Conservation (phyloP, 2,888 invertebrate genomes). For the Caenorhabditis doughertyi region DNA sequence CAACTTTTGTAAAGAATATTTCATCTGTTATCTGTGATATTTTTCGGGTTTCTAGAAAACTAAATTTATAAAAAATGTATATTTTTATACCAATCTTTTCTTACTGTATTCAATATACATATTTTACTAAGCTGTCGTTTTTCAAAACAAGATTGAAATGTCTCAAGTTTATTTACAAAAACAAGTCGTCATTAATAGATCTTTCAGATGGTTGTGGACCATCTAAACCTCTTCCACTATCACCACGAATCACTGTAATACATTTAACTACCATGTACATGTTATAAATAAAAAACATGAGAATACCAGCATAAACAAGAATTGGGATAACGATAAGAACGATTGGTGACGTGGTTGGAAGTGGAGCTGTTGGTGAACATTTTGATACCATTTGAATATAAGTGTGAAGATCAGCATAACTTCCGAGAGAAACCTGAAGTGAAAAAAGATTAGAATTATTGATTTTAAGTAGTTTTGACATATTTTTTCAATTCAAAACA, state of each 20-base stretch:
- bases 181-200: constrained; percentile 53
- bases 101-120: neutral
- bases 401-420: constrained; percentile 63
- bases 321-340: constrained; percentile 60
- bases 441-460: neutral
- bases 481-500: neutral
- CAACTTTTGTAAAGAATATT: constrained; percentile 36
- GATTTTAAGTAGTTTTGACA: neutral
- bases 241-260: constrained; percentile 57
- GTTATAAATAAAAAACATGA: constrained; percentile 58
- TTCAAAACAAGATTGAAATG: too few species aligned
- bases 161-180: constrained; percentile 27
- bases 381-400: constrained; percentile 63
- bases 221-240: constrained; percentile 19
- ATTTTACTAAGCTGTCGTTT: too few species aligned
- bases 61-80: neutral
- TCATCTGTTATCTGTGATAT: constrained; percentile 6
- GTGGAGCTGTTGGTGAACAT: constrained; percentile 30
- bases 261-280: constrained; percentile 60
- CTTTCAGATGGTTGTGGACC: constrained; percentile 29
- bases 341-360: constrained; percentile 51
- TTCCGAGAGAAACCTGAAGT: constrained; percentile 61
- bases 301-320: constrained; percentile 48
- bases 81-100: neutral
- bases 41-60: constrained; percentile 28